Conservation (phyloP, 2,888 invertebrate species). For the Lithophane socia region DNA sequence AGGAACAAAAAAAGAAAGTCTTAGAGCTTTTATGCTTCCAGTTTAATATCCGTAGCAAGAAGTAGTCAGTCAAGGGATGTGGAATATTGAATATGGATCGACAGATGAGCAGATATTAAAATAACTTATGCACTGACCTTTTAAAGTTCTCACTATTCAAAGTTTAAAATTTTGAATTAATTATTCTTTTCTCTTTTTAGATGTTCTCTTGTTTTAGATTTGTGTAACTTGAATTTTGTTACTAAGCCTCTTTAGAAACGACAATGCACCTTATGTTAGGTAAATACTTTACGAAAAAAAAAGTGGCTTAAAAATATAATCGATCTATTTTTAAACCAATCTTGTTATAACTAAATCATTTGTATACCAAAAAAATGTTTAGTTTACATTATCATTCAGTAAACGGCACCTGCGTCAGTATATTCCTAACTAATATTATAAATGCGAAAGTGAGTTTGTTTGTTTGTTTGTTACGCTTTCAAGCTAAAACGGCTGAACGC, state of each 20-base stretch:
- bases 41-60: conserved; percentile 27
- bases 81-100: conserved; percentile 21
- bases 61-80: neutral
- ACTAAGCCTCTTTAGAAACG: neutral
- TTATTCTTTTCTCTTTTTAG: neutral
- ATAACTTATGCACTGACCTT: conserved; percentile 17
- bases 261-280: too few relatives aligned
- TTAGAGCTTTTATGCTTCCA: neutral
- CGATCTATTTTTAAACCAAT: conserved; percentile 14
- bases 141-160: neutral
- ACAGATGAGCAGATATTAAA: conserved; percentile 1
- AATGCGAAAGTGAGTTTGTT: too few relatives aligned
- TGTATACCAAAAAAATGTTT: conserved; percentile 12
- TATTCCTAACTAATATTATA: too few relatives aligned
- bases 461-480: too few relatives aligned
- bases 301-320: neutral
- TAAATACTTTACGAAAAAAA: neutral
- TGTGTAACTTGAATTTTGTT: neutral
- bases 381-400: conserved; percentile 23
- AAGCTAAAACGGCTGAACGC: too few relatives aligned
- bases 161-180: conserved; percentile 5
- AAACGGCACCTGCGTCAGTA: conserved; percentile 21
- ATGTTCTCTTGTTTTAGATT: neutral
- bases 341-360: conserved; percentile 6
- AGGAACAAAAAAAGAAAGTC: neutral